These are phyloP conservation scores for Heliconius aoede DNA, from an alignment of 2,888 invertebrate species.

Conservation along the genomic window DNA sequence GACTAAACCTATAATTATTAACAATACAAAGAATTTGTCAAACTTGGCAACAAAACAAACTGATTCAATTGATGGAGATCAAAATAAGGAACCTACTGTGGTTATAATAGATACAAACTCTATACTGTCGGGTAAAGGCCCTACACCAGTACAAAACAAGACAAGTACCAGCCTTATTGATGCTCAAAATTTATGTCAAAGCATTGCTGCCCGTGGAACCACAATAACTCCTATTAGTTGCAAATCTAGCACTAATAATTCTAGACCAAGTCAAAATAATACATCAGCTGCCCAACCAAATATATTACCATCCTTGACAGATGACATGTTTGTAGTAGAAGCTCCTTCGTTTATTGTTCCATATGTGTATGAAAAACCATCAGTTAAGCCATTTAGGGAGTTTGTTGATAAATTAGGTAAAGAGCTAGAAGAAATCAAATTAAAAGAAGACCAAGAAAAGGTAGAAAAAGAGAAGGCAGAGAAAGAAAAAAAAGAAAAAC, in stretches of 20 bases:
- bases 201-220: constrained; percentile 80
- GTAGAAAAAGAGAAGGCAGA: constrained; percentile 65
- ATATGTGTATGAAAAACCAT: constrained; percentile 96
- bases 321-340: constrained; percentile 96
- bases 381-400: constrained; percentile 90
- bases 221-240: constrained; percentile 81
- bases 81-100: constrained; percentile 90
- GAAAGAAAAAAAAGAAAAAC: constrained; percentile 72
- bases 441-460: constrained; percentile 71
- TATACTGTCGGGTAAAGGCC: constrained; percentile 72
- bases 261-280: constrained; percentile 49
- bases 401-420: constrained; percentile 87
- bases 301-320: constrained; percentile 91
- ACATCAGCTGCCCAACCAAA: constrained; percentile 64
- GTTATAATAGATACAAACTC: constrained; percentile 95
- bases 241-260: constrained; percentile 54
- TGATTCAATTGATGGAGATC: constrained; percentile 66
- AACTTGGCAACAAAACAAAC: constrained; percentile 86
- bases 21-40: constrained; percentile 88
- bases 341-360: constrained; percentile 97
- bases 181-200: constrained; percentile 76
- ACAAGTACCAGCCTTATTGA: constrained; percentile 59
- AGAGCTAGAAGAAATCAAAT: constrained; percentile 82
- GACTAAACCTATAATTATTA: constrained; percentile 85
- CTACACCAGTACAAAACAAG: constrained; percentile 57